Percentiles rank a stretch among this genome's conserved stretches.
Conservation (phyloP, 1,140 invertebrate genomes). For the Leucophenga varia region DNA sequence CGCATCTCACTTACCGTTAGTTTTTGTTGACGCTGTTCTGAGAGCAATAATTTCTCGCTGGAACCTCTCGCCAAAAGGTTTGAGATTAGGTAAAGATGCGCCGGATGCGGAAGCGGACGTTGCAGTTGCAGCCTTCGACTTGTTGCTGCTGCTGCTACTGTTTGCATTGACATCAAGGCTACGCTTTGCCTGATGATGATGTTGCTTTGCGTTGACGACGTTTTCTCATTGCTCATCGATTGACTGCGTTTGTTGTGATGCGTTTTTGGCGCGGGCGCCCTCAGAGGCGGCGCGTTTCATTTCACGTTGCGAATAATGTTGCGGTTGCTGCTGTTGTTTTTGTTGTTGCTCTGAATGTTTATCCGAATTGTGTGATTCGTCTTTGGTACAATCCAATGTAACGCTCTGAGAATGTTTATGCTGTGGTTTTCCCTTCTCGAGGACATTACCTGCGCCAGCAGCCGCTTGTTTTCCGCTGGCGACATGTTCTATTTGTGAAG, state of each 20-base stretch:
- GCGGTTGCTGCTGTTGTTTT: not conserved
- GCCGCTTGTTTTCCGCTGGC: conserved; percentile 20
- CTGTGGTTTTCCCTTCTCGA: too few relatives aligned
- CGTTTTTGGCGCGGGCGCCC: conserved; percentile 29
- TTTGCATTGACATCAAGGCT: conserved; percentile 29
- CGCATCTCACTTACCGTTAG: conserved; percentile 52
- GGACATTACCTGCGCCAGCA: conserved; percentile 8
- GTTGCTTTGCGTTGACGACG: too few relatives aligned
- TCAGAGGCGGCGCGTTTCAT: conserved; percentile 51
- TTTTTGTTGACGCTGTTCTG: conserved; percentile 54
- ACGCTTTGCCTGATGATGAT: conserved; percentile 30
- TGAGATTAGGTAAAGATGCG: conserved; percentile 46
- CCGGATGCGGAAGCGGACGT: not conserved
- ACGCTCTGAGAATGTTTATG: conserved; percentile 21
- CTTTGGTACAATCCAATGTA: not conserved
- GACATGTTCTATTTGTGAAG: conserved; percentile 46
- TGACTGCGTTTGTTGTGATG: conserved; percentile 45
- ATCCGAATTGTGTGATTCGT: not conserved
- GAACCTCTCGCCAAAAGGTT: conserved; percentile 74
- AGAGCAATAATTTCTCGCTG: conserved; percentile 71
- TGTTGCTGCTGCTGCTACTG: conserved; percentile 10
- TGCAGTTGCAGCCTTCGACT: conserved; percentile 15
- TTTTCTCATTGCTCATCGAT: conserved; percentile 36
- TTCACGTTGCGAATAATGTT: conserved; percentile 6
- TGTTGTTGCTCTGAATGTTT: conserved; percentile 22